A percentile compares a stretch with the other conserved stretches of the same genome.
Conservation (phyloP, 2,113 vertebrate genomes). For the Urocitellus parryii region DNA sequence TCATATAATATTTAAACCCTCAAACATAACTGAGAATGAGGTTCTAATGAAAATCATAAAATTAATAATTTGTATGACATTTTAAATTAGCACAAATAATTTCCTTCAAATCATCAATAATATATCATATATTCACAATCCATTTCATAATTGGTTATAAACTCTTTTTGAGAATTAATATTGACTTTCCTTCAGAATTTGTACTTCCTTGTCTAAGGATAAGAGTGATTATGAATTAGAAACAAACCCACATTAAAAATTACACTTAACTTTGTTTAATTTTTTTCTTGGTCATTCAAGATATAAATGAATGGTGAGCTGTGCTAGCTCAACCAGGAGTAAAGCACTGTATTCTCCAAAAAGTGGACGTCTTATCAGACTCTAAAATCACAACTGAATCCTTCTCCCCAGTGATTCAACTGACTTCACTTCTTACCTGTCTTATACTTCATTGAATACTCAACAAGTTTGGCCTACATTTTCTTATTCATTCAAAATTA, state of each 20-base stretch:
- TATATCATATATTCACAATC: neutral
- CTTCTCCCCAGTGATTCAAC: neutral
- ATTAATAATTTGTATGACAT: constrained; percentile 38
- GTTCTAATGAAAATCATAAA: neutral
- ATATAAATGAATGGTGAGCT: neutral
- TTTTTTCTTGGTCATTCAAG: neutral
- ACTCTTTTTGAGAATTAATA: neutral
- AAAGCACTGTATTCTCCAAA: neutral
- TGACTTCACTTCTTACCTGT: neutral
- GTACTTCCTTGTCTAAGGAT: neutral
- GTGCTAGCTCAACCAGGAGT: neutral
- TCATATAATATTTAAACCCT: neutral
- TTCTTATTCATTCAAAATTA: neutral
- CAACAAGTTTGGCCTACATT: neutral
- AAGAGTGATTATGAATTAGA: neutral
- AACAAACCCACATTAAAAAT: neutral
- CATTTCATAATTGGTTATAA: neutral
- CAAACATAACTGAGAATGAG: neutral
- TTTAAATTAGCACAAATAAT: constrained; percentile 40
- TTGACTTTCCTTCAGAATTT: neutral
- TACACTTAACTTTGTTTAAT: neutral
- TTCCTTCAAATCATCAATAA: constrained; percentile 2
- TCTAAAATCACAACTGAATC: neutral
- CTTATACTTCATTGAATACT: constrained; percentile 28
- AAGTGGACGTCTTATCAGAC: neutral